Conservation (phyloP, 2,797 vertebrate species). For the Poecilia gillii region DNA sequence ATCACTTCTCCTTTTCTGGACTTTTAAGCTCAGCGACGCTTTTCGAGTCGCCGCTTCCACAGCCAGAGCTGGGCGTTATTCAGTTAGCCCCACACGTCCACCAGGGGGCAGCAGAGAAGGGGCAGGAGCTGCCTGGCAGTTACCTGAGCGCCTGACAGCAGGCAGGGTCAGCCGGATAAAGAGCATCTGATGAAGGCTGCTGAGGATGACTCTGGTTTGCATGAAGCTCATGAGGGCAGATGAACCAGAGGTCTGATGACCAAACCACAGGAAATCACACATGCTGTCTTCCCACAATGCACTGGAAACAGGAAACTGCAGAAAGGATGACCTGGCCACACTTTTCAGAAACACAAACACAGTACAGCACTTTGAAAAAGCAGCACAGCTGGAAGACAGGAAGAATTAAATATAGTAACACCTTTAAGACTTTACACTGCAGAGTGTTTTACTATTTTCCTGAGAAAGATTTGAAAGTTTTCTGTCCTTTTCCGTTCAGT, state of each 20-base stretch:
- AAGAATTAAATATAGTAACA: too few relatives aligned
- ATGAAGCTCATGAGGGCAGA: not conserved
- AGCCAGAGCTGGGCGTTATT: not conserved
- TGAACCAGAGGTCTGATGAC: not conserved
- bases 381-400: too few relatives aligned
- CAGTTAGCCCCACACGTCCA: not conserved
- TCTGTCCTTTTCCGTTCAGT: too few relatives aligned
- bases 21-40: too few relatives aligned
- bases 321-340: too few relatives aligned
- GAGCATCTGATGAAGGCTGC: not conserved
- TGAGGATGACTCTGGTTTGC: not conserved
- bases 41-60: too few relatives aligned
- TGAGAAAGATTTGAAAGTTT: too few relatives aligned
- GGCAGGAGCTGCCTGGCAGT: not conserved
- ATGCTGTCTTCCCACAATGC: not conserved
- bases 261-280: not conserved
- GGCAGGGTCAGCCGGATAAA: not conserved
- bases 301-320: not conserved
- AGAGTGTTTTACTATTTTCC: too few relatives aligned
- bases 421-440: too few relatives aligned
- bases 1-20: not conserved
- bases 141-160: not conserved
- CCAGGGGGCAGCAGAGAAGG: not conserved
- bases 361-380: too few relatives aligned
- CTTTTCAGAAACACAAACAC: too few relatives aligned